Evolutionary conservation across 2,888 invertebrate species (phyloP).

Genomic region (Dendrolimus houi): DNA sequence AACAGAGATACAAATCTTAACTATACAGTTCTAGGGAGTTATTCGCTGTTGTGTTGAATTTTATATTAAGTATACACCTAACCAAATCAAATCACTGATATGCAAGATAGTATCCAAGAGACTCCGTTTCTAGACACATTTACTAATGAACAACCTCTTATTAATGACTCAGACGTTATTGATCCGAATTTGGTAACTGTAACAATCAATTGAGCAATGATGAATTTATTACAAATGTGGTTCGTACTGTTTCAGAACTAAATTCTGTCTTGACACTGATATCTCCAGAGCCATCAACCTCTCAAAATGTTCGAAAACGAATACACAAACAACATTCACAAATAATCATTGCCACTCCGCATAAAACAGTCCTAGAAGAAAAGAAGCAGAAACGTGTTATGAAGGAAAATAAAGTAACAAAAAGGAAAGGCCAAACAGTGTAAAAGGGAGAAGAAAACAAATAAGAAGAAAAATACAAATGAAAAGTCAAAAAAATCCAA

Average conservation of each 20-base stretch:
- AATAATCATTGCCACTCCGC: neutral
- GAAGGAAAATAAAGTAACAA: too few relatives aligned
- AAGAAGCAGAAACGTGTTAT: neutral
- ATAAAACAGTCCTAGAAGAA: neutral
- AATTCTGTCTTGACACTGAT: neutral
- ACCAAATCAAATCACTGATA: too few relatives aligned
- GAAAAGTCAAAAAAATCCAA: too few relatives aligned
- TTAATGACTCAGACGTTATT: neutral
- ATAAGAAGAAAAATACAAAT: too few relatives aligned
- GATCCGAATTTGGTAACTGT: neutral
- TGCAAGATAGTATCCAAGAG: too few relatives aligned
- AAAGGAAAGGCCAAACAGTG: too few relatives aligned
- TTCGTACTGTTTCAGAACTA: neutral
- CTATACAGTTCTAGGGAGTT: neutral
- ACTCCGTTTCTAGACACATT: too few relatives aligned
- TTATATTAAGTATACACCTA: too few relatives aligned
- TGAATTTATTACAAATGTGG: neutral
- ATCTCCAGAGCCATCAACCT: neutral
- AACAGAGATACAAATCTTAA: neutral
- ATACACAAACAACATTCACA: neutral
- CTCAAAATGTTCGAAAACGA: neutral
- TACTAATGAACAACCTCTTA: neutral
- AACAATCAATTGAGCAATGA: neutral
- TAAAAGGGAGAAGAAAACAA: too few relatives aligned
- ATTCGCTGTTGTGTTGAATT: too few relatives aligned